Evolutionary conservation across 2,888 invertebrate genomes (phyloP), one percentile per base, ranked within the genome.

Genomic region (Latrodectus elegans): DNA sequence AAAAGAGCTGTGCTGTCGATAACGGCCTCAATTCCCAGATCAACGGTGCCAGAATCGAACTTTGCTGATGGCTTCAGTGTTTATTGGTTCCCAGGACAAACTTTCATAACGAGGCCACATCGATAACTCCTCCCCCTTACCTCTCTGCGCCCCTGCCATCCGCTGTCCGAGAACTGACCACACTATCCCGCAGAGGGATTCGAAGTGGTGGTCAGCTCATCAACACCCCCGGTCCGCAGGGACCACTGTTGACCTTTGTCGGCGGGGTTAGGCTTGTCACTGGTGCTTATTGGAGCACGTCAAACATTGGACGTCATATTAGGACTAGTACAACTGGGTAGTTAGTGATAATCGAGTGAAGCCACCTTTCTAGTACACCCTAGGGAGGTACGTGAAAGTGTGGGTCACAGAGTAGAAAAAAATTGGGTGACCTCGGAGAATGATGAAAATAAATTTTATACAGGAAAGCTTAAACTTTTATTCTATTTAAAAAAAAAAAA

Each of bases 171-270:
- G 38, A 70, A 74, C 84, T 86, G 84, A 85, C 84, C 84, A 79
- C 65, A 53, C 82, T 64, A 70, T 80, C 14, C 77, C 77, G 52
- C 77, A 22, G 4, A 22, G 67, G 76, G 67, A 76, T 76, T 76
- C 65, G 67, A 15, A 26, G 52, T 22, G 55, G 64, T 76, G 85
- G 85, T 80, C 85, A 86, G 85, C 71, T 86, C 75, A 86, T 86
- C 85, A 86, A 86, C 85, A 86, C 85, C 75, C 79, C 22, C 1
- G 51, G 80, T 80, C 80, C 70, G 17, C 38, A 3, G 53, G 71
- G 78, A 79, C 74, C 76, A 64, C 65, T 86, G 85, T 86, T 85
- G 84, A 85, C 84, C 84, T 70, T 86, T 76, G 85, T 80, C 85
- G 74, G 51, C 75, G 74, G 85, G 78, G 79, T 79, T 79, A 71